Base-by-base conservation (phyloP, 1,140 invertebrate species). In the Drosophila mayri region DNA sequence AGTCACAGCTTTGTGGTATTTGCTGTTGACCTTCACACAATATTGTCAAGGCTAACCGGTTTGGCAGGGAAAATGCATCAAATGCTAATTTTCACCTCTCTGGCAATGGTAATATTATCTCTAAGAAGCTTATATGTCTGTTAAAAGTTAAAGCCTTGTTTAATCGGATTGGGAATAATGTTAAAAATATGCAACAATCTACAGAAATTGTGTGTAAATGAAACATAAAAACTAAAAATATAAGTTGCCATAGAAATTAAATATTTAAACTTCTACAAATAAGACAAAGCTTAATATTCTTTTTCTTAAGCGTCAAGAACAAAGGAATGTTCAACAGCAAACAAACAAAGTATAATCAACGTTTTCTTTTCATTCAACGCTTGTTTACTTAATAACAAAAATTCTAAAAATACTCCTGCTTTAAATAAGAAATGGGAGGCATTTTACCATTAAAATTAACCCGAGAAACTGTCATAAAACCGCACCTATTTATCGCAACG, bases 21-120 rank as follows among this genome's bases (percentile, higher is more conserved):
- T 43, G 22, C 43, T 8, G n/a, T 22, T 20, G 68, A 72, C 70
- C 70, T 73, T 73, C 52, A 57, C 70, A 72, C 44, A 73, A 37
- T 72, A 37, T 22, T n/a, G 52, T 11, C 68, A 72, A 72, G 68
- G 68, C 68, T 32, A 37, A n/a, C 41, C 16, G n/a, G 35, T 47
- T 68, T 55, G 14, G 18, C 30, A 2, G 37, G 47, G 35, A 66
- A 43, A 57, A 47, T 71, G 28, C 22, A 22, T n/a, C 41, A 46
- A 16, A 35, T 22, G 35, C 18, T 32, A n/a, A 18, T 64, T 49
- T 30, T 14, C 0, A 63, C 35, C 35, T 47, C 35, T 30, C 32
- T 28, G 37, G n/a, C 38, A 38, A 66, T 37, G 46, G 43, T 35
- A 16, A 47, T 41, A 40, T 16, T 10, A n/a, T 14, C 12, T 60